A percentile compares a stretch with the other conserved stretches of the same genome.
phyloP scores from a whole-genome alignment of 1,140 invertebrate species.

The Popillia japonica region DNA sequence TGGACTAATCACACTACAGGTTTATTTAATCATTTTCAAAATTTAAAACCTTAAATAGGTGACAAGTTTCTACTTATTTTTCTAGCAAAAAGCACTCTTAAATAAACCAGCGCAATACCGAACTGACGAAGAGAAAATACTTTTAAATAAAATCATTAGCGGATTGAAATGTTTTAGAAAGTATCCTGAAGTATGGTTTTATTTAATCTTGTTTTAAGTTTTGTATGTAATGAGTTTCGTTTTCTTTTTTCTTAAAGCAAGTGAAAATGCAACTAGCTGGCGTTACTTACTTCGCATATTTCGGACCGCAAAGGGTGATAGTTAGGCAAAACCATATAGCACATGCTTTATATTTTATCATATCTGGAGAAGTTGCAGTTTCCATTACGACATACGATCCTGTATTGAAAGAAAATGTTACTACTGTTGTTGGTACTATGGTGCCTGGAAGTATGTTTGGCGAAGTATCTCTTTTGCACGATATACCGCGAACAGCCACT shows the following conservation, averaged over 20 bases:
- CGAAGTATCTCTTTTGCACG: conserved; percentile 69
- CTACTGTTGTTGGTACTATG: conserved; percentile 51
- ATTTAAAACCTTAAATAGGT: too few species aligned
- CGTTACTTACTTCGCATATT: conserved; percentile 67
- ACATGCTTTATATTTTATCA: conserved; percentile 66
- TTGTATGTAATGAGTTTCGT: too few species aligned
- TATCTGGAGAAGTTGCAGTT: conserved; percentile 65
- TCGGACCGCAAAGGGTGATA: conserved; percentile 63
- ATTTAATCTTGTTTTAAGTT: not conserved
- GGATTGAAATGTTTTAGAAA: conserved; percentile 66
- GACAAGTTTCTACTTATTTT: too few species aligned
- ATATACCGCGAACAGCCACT: conserved; percentile 66
- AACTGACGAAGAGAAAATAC: conserved; percentile 64
- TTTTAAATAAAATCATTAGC: conserved; percentile 65
- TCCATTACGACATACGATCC: too few species aligned
- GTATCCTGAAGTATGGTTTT: conserved; percentile 61
- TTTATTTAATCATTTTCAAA: too few species aligned
- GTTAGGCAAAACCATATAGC: conserved; percentile 67
- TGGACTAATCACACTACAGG: conserved; percentile 60
- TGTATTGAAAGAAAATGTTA: too few species aligned
- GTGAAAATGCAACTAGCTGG: conserved; percentile 65
- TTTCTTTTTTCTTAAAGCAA: conserved; percentile 44
- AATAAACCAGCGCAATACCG: conserved; percentile 62
- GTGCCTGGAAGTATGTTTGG: conserved; percentile 68
- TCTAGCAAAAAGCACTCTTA: conserved; percentile 62